These are phyloP conservation scores for Ginglymostoma cirratum DNA, from an alignment of 2,113 vertebrate species.

Conservation along the genomic window DNA sequence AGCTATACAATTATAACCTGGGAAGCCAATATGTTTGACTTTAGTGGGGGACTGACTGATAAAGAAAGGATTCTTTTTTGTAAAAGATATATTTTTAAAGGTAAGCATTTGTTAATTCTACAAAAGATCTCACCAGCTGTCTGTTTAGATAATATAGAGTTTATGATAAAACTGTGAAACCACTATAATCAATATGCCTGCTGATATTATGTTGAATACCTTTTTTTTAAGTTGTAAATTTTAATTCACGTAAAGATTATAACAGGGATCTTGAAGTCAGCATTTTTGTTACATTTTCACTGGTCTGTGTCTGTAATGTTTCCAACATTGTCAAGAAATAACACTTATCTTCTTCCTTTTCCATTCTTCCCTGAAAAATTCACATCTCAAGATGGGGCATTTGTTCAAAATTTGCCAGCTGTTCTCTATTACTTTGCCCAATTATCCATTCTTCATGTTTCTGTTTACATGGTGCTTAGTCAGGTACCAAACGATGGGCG, in stretches of 20 bases:
- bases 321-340: neutral
- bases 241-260: neutral
- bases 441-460: neutral
- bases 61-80: no score
- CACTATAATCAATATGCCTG: neutral
- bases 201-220: neutral
- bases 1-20: neutral
- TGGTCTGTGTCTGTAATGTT: neutral
- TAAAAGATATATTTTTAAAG: neutral
- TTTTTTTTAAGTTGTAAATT: neutral
- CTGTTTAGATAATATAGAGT: neutral
- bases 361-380: neutral
- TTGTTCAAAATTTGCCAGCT: neutral
- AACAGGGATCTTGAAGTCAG: neutral
- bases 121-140: neutral
- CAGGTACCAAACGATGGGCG: neutral
- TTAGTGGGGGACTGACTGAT: neutral
- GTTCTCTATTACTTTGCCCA: neutral
- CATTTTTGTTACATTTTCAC: neutral
- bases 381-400: neutral
- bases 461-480: neutral
- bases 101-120: neutral
- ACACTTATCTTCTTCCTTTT: neutral
- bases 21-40: neutral
- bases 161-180: neutral